Base-by-base conservation (phyloP, 2,888 invertebrate genomes). In the Nomada ruficornis region DNA sequence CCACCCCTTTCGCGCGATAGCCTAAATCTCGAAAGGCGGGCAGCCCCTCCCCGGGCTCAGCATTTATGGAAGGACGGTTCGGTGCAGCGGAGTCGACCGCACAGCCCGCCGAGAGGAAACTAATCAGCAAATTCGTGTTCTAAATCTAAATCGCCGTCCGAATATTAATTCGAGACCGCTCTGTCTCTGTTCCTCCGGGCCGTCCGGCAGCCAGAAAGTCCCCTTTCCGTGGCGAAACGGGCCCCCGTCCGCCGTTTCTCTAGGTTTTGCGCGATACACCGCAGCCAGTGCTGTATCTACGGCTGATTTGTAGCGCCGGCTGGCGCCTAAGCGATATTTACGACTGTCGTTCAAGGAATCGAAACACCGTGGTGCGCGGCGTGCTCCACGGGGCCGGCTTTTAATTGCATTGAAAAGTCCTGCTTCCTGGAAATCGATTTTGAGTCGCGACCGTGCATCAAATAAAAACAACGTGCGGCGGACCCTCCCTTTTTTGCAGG, bases 101-200 rank as follows among this genome's bases (percentile, higher is more conserved):
- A 85, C 81, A 68, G 64, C 85, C 86, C 83, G 72, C 55, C 23
- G 55, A 10, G 77, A 86, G 91, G 88, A 92, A 93, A 93, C 93
- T 93, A 93, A 93, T 93, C 93, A 92, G 91, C 90, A 93, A 93
- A 93, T 93, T 93, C 91, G 92, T 91, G 93, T 93, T 93, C 93
- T 93, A 93, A 93, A 93, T 93, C 93, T 93, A 93, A 91, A 90
- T 90, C 91, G 90, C 90, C 91, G 89, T 89, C 91, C 91, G 93
- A 93, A 93, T 93, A 93, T 93, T 93, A 93, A 93, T 93, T 92
- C 89, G 85, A 85, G 80, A 71, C 62, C 65, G 47, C 72, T 77
- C 73, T 55, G 55, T 78, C 83, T 64, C 73, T 26, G 59, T 62
- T 55, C 50, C 69, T 15, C 67, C 36, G 60, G 36, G 26, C 62